Base-by-base conservation (phyloP, 2,888 invertebrate genomes). In the Phaedon cochleariae region DNA sequence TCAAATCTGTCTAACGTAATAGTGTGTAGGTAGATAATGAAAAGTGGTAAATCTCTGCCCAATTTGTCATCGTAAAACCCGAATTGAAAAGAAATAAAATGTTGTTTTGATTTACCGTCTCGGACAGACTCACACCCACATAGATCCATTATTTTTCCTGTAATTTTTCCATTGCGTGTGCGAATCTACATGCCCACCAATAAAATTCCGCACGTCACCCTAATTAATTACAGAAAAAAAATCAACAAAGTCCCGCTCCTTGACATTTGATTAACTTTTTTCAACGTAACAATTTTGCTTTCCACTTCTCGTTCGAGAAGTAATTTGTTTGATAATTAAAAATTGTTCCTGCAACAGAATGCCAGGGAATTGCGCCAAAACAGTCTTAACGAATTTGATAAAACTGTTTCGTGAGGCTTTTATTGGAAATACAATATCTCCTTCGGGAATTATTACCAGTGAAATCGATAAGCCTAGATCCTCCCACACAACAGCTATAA, bases 181-280 rank as follows among this genome's bases (percentile, higher is more conserved):
- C 20, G 17, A 62, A 54, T 55, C 55, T 55, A 21, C 55, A 62
- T 48, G 54, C 34, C 10, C 20, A 55, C 57, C 57, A 45, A 45
- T 45, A 62, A 58, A 58, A 37, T 62, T 57, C 22, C 57, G 57
- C 57, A 57, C 51, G 57, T 58, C 45, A 62, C 34, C 17, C 51
- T 51, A 58, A 62, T 58, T 62, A 62, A 62, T 62, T 52, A 58
- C 57, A 0, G 18, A 46, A n/a, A 41, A 41, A 55, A 57, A 58
- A 57, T 58, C 57, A 52, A 57, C 62, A 52, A 57, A 17, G 45
- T 41, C 51, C 57, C 37, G 57, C 22, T 49, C 22, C 57, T 41
- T 62, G 62, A 60, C 62, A 46, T 67, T 65, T 64, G 60, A 54
- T 67, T 62, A 69, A 65, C 61, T 57, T 57, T 54, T 20, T 49